These are phyloP conservation scores for Leuciscus waleckii DNA, from an alignment of 2,797 vertebrate genomes.

Conservation along the genomic window DNA sequence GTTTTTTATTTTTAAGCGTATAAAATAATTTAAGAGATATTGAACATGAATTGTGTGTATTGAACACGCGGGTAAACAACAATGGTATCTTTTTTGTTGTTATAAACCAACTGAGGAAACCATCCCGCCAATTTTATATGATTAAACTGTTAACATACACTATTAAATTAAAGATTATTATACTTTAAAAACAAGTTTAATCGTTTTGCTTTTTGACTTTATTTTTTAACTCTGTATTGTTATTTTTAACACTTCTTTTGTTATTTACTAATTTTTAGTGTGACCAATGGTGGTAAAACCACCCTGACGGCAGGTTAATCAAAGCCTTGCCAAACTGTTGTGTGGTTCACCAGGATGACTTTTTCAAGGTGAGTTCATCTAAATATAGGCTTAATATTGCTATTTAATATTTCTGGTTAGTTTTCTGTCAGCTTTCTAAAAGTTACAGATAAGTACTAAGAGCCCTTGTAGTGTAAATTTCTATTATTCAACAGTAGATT, in stretches of 20 bases:
- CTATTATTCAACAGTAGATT: not conserved
- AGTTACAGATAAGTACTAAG: not conserved
- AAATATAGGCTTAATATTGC: not conserved
- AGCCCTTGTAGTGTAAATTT: not conserved
- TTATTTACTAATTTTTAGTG: slow-evolving; percentile 66
- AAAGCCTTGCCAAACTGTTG: slow-evolving; percentile 91
- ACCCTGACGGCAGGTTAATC: slow-evolving; percentile 86
- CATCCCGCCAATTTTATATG: slow-evolving; percentile 53
- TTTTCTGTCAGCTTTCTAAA: not conserved
- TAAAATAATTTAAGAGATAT: too few relatives aligned
- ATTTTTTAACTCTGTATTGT: too few relatives aligned
- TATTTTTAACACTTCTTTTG: not conserved
- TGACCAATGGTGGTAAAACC: slow-evolving; percentile 97
- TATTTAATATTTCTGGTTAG: not conserved
- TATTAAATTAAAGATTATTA: not conserved
- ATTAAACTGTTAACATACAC: too few relatives aligned
- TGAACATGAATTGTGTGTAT: not conserved
- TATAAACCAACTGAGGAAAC: not conserved
- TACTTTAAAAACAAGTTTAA: too few relatives aligned
- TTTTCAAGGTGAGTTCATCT: slow-evolving; percentile 88
- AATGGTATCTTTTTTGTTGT: not conserved
- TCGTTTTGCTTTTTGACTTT: not conserved
- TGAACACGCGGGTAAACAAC: not conserved
- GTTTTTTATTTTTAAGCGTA: not conserved
- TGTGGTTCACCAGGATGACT: slow-evolving; percentile 95